These are phyloP conservation scores for Hofmannophila pseudospretella DNA, from an alignment of 2,888 invertebrate genomes.

Conservation along the genomic window DNA sequence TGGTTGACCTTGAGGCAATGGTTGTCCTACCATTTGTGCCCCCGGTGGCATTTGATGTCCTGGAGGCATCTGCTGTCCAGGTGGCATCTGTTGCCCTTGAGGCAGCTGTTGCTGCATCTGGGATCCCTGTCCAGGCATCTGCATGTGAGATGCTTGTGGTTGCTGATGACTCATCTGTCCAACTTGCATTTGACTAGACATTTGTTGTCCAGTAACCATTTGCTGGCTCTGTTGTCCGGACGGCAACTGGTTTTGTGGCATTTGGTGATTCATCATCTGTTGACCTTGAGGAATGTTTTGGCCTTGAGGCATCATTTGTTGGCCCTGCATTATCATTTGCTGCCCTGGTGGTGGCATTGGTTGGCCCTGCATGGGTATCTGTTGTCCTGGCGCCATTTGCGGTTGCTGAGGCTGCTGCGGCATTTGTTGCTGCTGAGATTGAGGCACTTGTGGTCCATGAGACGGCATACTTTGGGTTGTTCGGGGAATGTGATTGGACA, in stretches of 20 bases:
- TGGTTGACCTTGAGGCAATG: constrained; percentile 22
- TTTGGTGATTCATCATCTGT: constrained; percentile 33
- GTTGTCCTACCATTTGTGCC: constrained; percentile 20
- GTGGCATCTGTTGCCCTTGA: constrained; percentile 20
- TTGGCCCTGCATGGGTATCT: constrained; percentile 36
- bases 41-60: constrained; percentile 14
- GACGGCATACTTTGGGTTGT: constrained; percentile 31
- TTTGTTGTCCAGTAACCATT: constrained; percentile 18
- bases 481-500: constrained; percentile 37
- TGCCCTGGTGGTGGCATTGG: constrained; percentile 33
- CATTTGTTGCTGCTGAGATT: constrained; percentile 25
- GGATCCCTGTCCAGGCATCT: constrained; percentile 22
- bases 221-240: constrained; percentile 17
- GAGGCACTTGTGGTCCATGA: constrained; percentile 34
- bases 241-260: constrained; percentile 20
- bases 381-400: constrained; percentile 26
- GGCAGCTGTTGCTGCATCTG: constrained; percentile 31
- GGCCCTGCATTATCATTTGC: constrained; percentile 45
- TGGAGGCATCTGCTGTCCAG: constrained; percentile 19
- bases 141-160: constrained; percentile 21
- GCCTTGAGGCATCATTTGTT: constrained; percentile 17
- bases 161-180: constrained; percentile 21
- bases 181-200: constrained; percentile 20
- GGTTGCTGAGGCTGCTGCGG: constrained; percentile 24
- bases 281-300: constrained; percentile 21